These are phyloP conservation scores for Chironomus tepperi DNA, from an alignment of 1,140 invertebrate species.

Conservation along the genomic window DNA sequence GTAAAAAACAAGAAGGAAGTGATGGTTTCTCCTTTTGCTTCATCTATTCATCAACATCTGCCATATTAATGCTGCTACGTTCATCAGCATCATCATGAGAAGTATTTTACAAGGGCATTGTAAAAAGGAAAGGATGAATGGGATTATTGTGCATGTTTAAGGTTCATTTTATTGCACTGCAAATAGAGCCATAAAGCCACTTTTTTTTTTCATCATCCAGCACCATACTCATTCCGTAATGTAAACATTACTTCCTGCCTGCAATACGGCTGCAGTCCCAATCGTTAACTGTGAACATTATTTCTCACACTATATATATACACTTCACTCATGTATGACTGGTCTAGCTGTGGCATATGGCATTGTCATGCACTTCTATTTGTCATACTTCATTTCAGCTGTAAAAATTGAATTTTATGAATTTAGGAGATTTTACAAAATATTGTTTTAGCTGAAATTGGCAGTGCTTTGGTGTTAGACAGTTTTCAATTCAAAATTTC, in stretches of 20 bases:
- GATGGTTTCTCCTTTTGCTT: neutral
- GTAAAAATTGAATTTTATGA: neutral
- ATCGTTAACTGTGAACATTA: neutral
- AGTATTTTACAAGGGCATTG: neutral
- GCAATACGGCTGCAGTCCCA: neutral
- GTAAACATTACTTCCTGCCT: neutral
- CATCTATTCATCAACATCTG: neutral
- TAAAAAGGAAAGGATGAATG: no score
- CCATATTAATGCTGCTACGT: neutral
- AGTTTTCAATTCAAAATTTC: no score
- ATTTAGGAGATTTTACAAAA: neutral
- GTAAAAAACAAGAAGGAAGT: neutral
- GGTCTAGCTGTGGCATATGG: neutral
- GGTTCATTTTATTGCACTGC: slow-evolving; percentile 12
- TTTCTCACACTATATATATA: no score
- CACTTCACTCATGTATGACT: neutral
- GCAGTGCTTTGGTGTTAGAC: neutral
- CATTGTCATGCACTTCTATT: neutral
- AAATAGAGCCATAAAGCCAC: slow-evolving; percentile 7
- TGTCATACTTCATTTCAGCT: neutral
- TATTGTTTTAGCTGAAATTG: neutral
- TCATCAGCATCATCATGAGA: neutral
- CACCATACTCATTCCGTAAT: no score
- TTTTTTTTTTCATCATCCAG: neutral
- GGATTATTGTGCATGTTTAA: slow-evolving; percentile 8